Conservation (phyloP, 2,797 vertebrate species). For the Chaunax sp. region DNA sequence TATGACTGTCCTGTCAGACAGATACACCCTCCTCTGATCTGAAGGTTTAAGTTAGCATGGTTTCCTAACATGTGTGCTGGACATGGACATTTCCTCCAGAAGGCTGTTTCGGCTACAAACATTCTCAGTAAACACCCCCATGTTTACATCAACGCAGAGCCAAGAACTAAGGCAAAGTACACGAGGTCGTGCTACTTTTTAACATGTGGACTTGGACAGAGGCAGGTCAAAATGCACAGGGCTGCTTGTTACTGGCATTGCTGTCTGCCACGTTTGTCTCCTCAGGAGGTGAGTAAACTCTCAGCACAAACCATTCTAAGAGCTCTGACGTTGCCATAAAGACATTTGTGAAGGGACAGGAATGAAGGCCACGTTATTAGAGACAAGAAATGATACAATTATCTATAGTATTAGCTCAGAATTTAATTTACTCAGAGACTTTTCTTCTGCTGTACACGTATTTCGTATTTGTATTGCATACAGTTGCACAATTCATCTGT, state of each 20-base stretch:
- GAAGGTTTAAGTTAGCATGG: too few relatives aligned
- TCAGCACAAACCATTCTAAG: neutral
- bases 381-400: neutral
- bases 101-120: constrained; percentile 53
- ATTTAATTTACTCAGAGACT: neutral
- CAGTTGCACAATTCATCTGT: constrained; percentile 19
- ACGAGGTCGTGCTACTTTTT: constrained; percentile 16
- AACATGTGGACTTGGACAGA: constrained; percentile 1
- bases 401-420: neutral
- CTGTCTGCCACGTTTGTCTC: constrained; percentile 32
- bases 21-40: neutral
- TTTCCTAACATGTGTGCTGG: constrained; percentile 1
- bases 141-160: constrained; percentile 57
- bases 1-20: constrained; percentile 2
- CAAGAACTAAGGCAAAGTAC: constrained; percentile 43
- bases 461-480: neutral
- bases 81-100: constrained; percentile 18
- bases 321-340: neutral
- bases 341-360: neutral
- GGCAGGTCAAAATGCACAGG: constrained; percentile 22
- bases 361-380: neutral
- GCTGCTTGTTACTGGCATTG: too few relatives aligned
- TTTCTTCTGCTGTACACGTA: neutral
- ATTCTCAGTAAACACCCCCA: constrained; percentile 17
- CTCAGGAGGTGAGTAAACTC: constrained; percentile 3